A percentile compares a stretch with the other conserved stretches of the same genome.
These are phyloP conservation scores for Sesia bembeciformis DNA, from an alignment of 2,888 invertebrate species.

Conservation along the genomic window DNA sequence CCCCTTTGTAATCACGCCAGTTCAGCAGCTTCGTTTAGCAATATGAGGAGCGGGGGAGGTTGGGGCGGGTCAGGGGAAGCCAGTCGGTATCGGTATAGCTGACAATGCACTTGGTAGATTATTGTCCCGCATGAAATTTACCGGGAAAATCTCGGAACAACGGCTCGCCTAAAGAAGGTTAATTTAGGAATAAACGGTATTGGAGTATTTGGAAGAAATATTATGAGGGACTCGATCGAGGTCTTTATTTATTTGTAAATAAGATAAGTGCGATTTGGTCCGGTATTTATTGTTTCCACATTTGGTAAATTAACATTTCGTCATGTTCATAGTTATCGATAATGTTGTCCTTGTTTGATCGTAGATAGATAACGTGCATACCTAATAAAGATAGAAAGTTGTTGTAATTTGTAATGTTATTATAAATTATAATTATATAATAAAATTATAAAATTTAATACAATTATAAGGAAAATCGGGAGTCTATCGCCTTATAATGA, in stretches of 20 bases:
- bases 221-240: not conserved
- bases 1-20: slow-evolving; percentile 4
- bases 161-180: slow-evolving; percentile 20
- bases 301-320: too few species aligned
- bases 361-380: too few species aligned
- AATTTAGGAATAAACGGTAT: slow-evolving; percentile 40
- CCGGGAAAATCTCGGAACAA: slow-evolving; percentile 32
- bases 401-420: too few species aligned
- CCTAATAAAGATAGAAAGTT: too few species aligned
- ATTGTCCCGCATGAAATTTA: slow-evolving; percentile 39
- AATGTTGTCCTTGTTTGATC: too few species aligned
- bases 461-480: too few species aligned
- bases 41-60: not conserved
- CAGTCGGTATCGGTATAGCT: slow-evolving; percentile 29
- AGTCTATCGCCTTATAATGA: too few species aligned
- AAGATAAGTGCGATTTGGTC: too few species aligned
- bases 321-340: too few species aligned
- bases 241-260: not conserved
- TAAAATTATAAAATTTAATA: too few species aligned
- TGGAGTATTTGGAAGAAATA: slow-evolving; percentile 18
- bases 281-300: too few species aligned
- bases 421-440: too few species aligned
- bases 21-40: not conserved
- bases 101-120: slow-evolving; percentile 45
- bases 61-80: slow-evolving; percentile 10